Base-by-base conservation (phyloP, 1,140 invertebrate genomes). In the Anastatus disparis region DNA sequence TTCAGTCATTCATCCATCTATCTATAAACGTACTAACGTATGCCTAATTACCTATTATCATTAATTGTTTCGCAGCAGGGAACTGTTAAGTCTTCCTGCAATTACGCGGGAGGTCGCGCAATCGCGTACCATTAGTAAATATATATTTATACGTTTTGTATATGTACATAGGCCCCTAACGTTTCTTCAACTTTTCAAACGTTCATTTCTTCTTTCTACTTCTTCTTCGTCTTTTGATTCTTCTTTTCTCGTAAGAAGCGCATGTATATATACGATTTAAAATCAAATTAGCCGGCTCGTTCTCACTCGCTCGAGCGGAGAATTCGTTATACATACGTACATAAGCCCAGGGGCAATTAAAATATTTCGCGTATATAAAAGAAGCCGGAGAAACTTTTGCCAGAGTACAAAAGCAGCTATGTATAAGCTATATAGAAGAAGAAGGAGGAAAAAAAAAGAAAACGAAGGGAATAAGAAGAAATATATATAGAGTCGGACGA, bases 11-110 rank as follows among this genome's bases (percentile, higher is more conserved):
- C n/a, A 20, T n/a, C n/a, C n/a, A n/a, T n/a, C n/a, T 42, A 35
- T 61, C 20, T 64, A 50, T 64, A 35, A 10, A 17, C 22, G 48
- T 26, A 24, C 31, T 62, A 15, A 3, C 13, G 22, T 38, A 22
- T 17, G 52, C 13, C 38, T 72, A 71, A 75, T 75, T 68, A 53
- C 50, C 26, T 40, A 70, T 75, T 74, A 71, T 46, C 74, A 44
- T 58, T 71, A 75, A 74, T 75, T 72, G 72, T 74, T 71, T 55
- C 69, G 69, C 66, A 20, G 44, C 56, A 44, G 17, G 38, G 53
- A 48, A 59, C 72, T 27, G 42, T 63, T 70, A 20, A 44, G 50
- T 62, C 53, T 73, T 68, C 59, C 74, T 73, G 68, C 50, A 56
- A 75, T 76, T 76, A 69, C 65, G 31, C 44, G 26, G 44, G 27